Percentiles rank a stretch among this genome's conserved stretches.
Evolutionary conservation across 2,888 invertebrate genomes (phyloP).

Genomic region (Loripinus fragilis): DNA sequence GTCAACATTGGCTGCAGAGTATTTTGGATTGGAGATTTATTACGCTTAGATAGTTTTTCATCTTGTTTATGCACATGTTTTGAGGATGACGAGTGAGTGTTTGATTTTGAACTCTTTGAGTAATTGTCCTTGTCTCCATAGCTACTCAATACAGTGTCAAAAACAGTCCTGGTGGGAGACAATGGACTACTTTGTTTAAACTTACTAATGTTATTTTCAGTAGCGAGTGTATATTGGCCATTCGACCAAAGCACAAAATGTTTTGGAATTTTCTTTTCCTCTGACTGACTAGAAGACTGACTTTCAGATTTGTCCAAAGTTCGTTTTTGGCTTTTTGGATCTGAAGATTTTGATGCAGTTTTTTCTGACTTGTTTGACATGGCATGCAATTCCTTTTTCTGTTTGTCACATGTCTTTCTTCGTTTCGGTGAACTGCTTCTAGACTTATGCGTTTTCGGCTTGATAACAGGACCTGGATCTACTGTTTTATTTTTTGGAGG

Average conservation of each 20-base stretch:
- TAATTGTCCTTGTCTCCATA: constrained; percentile 33
- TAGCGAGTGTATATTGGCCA: constrained; percentile 56
- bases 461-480: constrained; percentile 34
- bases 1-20: background rate
- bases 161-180: constrained; percentile 54
- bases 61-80: background rate
- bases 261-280: constrained; percentile 56
- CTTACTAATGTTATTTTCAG: constrained; percentile 40
- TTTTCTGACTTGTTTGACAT: background rate
- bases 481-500: constrained; percentile 51
- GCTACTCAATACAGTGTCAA: constrained; percentile 33
- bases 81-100: background rate
- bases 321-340: background rate
- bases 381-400: background rate
- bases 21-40: background rate
- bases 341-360: background rate
- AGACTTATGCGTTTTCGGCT: constrained; percentile 56
- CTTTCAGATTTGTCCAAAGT: constrained; percentile 9
- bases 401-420: background rate
- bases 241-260: constrained; percentile 56
- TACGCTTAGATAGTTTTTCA: background rate
- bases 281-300: constrained; percentile 25
- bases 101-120: constrained; percentile 10
- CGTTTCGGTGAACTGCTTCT: constrained; percentile 58
- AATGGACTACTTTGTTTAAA: constrained; percentile 59